phyloP scores from a whole-genome alignment of 2,797 vertebrate genomes.

The Pempheris klunzingeri region DNA sequence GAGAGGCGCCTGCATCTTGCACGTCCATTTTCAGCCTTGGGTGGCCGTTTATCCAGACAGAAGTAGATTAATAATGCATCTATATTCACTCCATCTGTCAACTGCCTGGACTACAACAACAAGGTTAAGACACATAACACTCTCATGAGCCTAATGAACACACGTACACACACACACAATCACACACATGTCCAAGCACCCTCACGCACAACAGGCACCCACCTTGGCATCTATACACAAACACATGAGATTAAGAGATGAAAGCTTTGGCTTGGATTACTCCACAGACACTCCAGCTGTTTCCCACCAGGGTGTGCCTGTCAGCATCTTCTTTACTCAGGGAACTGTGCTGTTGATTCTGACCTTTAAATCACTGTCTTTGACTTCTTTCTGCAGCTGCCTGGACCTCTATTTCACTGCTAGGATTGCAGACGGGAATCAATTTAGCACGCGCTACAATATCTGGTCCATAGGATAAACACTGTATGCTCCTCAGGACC shows the following conservation, averaged over 20 bases:
- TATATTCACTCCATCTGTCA: constrained; percentile 61
- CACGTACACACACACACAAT: neutral
- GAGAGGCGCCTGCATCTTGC: constrained; percentile 22
- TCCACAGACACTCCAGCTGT: constrained; percentile 68
- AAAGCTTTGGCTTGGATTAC: constrained; percentile 65
- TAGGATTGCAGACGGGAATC: constrained; percentile 72
- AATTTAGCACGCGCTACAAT: constrained; percentile 65
- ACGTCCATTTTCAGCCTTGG: constrained; percentile 53
- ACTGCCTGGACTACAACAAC: constrained; percentile 39
- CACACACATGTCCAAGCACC: neutral
- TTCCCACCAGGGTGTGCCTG: constrained; percentile 67
- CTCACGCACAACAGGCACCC: neutral
- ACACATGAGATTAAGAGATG: constrained; percentile 63
- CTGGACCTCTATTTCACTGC: constrained; percentile 63
- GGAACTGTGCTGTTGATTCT: constrained; percentile 67
- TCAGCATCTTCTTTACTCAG: constrained; percentile 70
- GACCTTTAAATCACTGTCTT: constrained; percentile 81
- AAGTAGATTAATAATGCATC: constrained; percentile 67
- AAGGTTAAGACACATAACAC: constrained; percentile 50
- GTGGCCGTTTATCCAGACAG: constrained; percentile 60
- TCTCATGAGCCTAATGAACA: constrained; percentile 24
- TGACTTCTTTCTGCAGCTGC: constrained; percentile 61
- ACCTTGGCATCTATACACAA: constrained; percentile 26
- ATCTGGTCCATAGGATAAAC: constrained; percentile 70
- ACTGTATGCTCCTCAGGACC: constrained; percentile 32